phyloP scores from a whole-genome alignment of 2,797 vertebrate genomes.

The Emydoidea blandingii region DNA sequence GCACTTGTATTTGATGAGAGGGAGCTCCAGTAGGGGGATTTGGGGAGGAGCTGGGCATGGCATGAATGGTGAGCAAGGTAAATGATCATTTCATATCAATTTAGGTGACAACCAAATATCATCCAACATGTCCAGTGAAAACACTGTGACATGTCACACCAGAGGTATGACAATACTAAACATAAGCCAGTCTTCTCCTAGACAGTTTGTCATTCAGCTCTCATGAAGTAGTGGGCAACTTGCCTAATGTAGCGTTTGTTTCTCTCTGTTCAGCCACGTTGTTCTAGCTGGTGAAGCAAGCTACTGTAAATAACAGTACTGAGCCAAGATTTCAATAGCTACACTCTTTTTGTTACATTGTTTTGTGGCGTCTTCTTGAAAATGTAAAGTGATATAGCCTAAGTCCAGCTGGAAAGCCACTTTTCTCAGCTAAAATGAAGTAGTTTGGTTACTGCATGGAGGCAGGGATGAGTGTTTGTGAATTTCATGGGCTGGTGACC shows the following conservation, averaged over 20 bases:
- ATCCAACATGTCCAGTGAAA: background rate
- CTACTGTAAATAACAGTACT: background rate
- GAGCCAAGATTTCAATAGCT: background rate
- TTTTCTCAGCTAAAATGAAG: conserved; percentile 21
- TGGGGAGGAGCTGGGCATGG: background rate
- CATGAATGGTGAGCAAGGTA: background rate
- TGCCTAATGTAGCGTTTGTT: background rate
- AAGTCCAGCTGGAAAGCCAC: background rate
- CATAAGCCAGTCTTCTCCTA: background rate
- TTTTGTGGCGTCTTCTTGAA: background rate
- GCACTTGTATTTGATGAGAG: background rate
- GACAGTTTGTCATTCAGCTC: background rate
- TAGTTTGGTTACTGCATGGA: background rate
- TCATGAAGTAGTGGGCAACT: background rate
- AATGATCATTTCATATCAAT: background rate
- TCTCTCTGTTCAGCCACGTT: background rate
- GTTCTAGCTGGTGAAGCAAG: background rate
- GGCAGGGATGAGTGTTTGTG: background rate
- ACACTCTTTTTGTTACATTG: background rate
- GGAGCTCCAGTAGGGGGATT: background rate
- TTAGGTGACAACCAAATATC: background rate
- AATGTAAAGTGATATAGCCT: background rate
- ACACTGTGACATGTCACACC: background rate
- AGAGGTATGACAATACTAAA: background rate
- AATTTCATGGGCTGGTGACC: background rate